Conservation (phyloP, 2,113 vertebrate species). For the Anguilla japonica region DNA sequence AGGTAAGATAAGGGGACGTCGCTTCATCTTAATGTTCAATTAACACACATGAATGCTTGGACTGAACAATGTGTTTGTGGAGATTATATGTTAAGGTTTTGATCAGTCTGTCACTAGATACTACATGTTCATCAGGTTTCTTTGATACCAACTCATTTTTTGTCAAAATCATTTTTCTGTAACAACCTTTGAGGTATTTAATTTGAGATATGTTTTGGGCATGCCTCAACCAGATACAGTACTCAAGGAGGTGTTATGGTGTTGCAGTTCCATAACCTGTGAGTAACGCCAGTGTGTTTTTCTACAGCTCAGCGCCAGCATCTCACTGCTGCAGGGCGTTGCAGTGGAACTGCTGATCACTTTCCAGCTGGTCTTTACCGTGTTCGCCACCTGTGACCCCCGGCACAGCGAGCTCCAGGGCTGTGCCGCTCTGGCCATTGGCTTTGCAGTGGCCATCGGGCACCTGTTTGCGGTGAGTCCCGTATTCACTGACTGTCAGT, state of each 20-base stretch:
- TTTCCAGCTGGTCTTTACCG: conserved; percentile 91
- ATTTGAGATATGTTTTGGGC: no score
- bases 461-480: conserved; percentile 94
- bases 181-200: no score
- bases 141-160: not conserved
- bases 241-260: not conserved
- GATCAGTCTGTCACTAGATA: not conserved
- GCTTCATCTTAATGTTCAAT: not conserved
- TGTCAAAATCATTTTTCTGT: no score
- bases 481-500: not conserved
- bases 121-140: not conserved
- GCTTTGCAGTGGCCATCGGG: conserved; percentile 87
- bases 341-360: conserved; percentile 93
- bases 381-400: conserved; percentile 93
- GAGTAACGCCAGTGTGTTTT: conserved; percentile 16
- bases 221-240: not conserved
- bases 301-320: conserved; percentile 76
- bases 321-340: conserved; percentile 82
- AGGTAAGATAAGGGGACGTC: conserved; percentile 64
- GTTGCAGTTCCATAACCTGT: not conserved
- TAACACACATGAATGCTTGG: not conserved
- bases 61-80: not conserved
- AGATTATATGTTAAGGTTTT: not conserved
- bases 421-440: conserved; percentile 86
- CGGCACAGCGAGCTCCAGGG: conserved; percentile 86